A percentile compares a stretch with the other conserved stretches of the same genome.
These are phyloP conservation scores for Pollachius pollachius DNA, from an alignment of 2,113 vertebrate species.

Conservation along the genomic window DNA sequence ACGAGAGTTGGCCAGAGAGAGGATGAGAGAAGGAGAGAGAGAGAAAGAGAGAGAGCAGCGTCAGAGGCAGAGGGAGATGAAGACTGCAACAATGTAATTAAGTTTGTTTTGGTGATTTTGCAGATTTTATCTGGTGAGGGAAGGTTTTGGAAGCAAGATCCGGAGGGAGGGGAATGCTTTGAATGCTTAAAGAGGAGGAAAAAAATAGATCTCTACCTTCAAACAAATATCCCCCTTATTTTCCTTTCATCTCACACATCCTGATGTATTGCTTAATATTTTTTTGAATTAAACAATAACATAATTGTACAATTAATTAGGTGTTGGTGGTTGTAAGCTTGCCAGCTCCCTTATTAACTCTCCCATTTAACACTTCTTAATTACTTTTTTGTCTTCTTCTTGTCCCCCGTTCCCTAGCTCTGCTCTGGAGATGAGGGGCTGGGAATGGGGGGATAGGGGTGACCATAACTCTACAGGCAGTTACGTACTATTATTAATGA, in stretches of 20 bases:
- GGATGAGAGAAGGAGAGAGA: constrained; percentile 27
- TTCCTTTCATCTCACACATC: constrained; percentile 16
- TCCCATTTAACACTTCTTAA: constrained; percentile 48
- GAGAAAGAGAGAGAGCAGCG: constrained; percentile 5
- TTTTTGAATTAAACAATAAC: constrained; percentile 35
- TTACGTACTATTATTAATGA: background rate
- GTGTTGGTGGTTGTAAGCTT: background rate
- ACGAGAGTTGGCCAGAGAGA: constrained; percentile 1
- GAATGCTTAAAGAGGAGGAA: no score
- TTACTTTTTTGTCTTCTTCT: constrained; percentile 46
- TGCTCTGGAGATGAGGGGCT: background rate
- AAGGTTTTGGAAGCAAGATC: no score
- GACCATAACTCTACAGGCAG: constrained; percentile 1
- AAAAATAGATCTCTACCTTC: no score
- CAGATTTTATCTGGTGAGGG: no score
- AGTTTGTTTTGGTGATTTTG: no score
- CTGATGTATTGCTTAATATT: constrained; percentile 35
- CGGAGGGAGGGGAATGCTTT: no score
- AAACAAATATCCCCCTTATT: no score
- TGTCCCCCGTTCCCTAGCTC: background rate
- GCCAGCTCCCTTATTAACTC: constrained; percentile 36
- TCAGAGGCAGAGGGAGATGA: constrained; percentile 12
- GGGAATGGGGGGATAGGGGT: background rate
- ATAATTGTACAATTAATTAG: no score
- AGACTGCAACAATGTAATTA: no score